phyloP scores from a whole-genome alignment of 2,113 vertebrate species.

The Gymnorhina tibicen region DNA sequence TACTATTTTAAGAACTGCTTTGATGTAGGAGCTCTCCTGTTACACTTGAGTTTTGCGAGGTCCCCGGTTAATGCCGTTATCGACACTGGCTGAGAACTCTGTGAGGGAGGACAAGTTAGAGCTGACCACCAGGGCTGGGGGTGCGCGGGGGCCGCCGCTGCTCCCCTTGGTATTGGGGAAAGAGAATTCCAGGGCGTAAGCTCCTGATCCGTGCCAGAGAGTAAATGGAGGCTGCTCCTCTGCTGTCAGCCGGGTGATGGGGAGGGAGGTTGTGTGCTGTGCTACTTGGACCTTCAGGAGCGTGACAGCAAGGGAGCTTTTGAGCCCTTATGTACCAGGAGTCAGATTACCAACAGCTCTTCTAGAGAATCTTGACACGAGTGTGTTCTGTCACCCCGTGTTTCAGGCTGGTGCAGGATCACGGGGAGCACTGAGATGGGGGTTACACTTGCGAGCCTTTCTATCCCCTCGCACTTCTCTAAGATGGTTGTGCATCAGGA shows the following conservation, averaged over 20 bases:
- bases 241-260: not conserved
- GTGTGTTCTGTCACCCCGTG: fast-evolving
- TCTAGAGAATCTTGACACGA: fast-evolving
- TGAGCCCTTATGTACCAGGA: not conserved
- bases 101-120: fast-evolving
- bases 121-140: not conserved
- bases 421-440: fast-evolving
- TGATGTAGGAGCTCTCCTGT: not conserved
- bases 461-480: not conserved
- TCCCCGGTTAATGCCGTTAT: not conserved
- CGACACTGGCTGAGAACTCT: not conserved
- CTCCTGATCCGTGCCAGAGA: too few relatives aligned
- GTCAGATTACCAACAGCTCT: not conserved
- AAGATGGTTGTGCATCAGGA: not conserved
- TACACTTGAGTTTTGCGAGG: not conserved
- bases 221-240: not conserved
- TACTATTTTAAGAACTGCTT: not conserved
- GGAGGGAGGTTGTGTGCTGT: not conserved
- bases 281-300: not conserved
- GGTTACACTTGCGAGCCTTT: not conserved
- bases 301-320: not conserved
- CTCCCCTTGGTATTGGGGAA: fast-evolving
- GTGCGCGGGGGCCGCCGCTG: not conserved
- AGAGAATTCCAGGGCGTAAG: not conserved
- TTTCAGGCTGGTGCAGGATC: not conserved